Evolutionary conservation across 1,140 invertebrate genomes (phyloP).

Genomic region (Notospermus geniculatus): DNA sequence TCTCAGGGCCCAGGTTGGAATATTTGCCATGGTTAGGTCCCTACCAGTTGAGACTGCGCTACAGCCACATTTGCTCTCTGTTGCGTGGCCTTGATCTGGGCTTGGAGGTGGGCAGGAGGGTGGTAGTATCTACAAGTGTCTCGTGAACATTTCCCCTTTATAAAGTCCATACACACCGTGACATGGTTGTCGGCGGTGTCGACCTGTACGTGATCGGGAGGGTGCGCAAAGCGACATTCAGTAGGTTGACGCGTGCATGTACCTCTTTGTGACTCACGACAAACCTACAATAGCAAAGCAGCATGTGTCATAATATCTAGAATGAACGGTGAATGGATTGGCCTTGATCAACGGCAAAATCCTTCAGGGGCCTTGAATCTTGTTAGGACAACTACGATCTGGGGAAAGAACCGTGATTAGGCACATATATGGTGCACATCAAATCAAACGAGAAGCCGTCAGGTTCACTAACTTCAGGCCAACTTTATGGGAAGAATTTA

Average conservation of each 20-base stretch:
- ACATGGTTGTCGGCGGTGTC: constrained; percentile 88
- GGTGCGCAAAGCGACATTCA: constrained; percentile 97
- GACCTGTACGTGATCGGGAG: constrained; percentile 76
- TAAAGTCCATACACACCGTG: constrained; percentile 98
- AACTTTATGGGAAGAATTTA: too few species aligned
- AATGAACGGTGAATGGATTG: too few species aligned
- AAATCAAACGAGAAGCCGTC: too few species aligned
- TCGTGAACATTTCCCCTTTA: constrained; percentile 88
- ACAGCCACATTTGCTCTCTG: constrained; percentile 71
- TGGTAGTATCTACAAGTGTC: constrained; percentile 80
- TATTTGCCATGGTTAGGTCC: constrained; percentile 35
- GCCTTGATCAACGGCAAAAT: too few species aligned
- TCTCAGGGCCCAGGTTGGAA: too few species aligned
- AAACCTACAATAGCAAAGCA: constrained; percentile 72
- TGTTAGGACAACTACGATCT: too few species aligned
- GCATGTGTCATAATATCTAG: not conserved
- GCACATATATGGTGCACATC: too few species aligned
- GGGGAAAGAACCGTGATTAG: too few species aligned
- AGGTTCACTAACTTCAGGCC: too few species aligned
- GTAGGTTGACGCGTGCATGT: constrained; percentile 92
- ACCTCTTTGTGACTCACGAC: constrained; percentile 96
- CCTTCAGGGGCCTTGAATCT: too few species aligned
- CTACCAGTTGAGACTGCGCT: constrained; percentile 65
- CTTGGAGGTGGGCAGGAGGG: constrained; percentile 87
- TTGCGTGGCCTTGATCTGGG: constrained; percentile 93